Percentiles rank a stretch among this genome's conserved stretches.
These are phyloP conservation scores for Plestiodon gilberti DNA, from an alignment of 2,113 vertebrate species.

Conservation along the genomic window DNA sequence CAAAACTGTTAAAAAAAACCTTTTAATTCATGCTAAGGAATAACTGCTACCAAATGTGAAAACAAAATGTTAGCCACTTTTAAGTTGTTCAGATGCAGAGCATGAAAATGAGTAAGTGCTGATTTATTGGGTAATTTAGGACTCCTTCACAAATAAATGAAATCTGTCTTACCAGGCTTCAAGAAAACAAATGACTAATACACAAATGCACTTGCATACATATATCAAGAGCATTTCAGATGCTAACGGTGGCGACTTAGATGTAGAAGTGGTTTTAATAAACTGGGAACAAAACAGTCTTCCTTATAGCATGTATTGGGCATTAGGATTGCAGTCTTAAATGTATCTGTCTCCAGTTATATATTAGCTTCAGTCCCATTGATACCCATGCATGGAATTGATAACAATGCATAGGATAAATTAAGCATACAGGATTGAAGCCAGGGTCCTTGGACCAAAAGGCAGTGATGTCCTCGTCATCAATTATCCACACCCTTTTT, in stretches of 20 bases:
- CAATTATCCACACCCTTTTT: too few relatives aligned
- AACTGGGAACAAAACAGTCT: not conserved
- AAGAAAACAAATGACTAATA: conserved; percentile 30
- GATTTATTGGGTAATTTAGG: conserved; percentile 11
- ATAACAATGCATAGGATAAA: too few relatives aligned
- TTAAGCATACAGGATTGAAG: too few relatives aligned
- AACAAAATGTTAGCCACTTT: not conserved
- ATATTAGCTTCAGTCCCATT: not conserved
- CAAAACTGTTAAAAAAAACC: not conserved
- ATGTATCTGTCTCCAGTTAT: not conserved
- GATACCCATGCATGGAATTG: too few relatives aligned
- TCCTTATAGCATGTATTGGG: not conserved
- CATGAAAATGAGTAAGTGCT: not conserved
- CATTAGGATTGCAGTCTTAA: not conserved
- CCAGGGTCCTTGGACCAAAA: too few relatives aligned
- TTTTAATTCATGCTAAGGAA: not conserved
- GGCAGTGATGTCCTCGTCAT: too few relatives aligned
- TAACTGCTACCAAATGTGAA: not conserved
- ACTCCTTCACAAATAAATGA: conserved; percentile 7
- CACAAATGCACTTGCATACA: not conserved
- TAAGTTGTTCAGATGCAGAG: not conserved
- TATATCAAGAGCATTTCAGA: not conserved
- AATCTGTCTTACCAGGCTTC: conserved; percentile 9
- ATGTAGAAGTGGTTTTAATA: not conserved
- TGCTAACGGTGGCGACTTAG: not conserved